Percentiles rank a stretch among this genome's conserved stretches.
phyloP scores from a whole-genome alignment of 2,797 vertebrate genomes.

The Chrosomus eos region DNA sequence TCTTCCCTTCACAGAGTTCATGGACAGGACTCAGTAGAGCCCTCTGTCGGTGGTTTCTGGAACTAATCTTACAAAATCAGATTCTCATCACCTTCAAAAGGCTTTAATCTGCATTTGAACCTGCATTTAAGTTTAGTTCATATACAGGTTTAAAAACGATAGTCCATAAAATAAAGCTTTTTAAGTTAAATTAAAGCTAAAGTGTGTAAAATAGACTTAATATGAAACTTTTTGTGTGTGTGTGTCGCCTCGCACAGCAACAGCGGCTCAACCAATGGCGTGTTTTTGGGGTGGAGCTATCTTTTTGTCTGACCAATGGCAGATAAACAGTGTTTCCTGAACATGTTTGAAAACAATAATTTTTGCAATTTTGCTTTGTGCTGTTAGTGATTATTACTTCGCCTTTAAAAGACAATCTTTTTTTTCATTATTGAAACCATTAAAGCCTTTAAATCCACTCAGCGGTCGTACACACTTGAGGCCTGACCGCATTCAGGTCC shows the following conservation, averaged over 20 bases:
- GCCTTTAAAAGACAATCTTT: not conserved
- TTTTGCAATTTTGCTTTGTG: too few relatives aligned
- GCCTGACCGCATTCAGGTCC: constrained; percentile 28
- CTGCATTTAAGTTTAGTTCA: not conserved
- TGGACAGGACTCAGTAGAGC: constrained; percentile 68
- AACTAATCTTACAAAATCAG: constrained; percentile 55
- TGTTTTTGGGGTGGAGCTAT: not conserved
- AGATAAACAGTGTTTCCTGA: not conserved
- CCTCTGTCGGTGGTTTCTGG: constrained; percentile 73
- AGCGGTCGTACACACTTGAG: not conserved
- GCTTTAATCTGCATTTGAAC: not conserved
- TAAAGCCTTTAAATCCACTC: constrained; percentile 16
- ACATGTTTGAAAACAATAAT: constrained; percentile 3
- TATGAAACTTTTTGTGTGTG: too few relatives aligned
- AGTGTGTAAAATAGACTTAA: not conserved
- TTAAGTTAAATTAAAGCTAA: not conserved
- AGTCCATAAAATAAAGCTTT: not conserved
- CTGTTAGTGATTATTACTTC: not conserved
- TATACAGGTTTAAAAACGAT: not conserved
- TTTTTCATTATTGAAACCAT: not conserved
- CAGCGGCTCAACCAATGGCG: not conserved
- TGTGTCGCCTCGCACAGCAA: not conserved
- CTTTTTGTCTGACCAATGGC: not conserved
- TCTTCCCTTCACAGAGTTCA: constrained; percentile 4
- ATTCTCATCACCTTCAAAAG: not conserved